Base-by-base conservation (phyloP, 2,888 invertebrate species). In the Caenorhabditis sp. region DNA sequence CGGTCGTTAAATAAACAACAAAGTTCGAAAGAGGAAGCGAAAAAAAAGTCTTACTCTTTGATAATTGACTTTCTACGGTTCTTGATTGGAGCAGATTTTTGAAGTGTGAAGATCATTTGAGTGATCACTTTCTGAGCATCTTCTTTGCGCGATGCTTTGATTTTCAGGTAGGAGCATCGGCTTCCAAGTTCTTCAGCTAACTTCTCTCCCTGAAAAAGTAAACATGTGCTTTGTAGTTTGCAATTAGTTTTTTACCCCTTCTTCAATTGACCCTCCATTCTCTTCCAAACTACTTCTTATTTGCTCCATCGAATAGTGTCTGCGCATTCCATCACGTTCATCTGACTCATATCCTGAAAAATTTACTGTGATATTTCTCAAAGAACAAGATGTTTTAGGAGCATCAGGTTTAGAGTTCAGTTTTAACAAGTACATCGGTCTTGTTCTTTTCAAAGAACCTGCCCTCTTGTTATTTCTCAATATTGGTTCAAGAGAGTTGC, bases 271-370 rank as follows among this genome's bases (percentile, higher is more conserved):
- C 0, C 59, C 63, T 38, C 67, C 27, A 50, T 73, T 65, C 36
- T 79, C 77, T 60, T 79, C 79, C 14, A 74, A 52, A n/a, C 57
- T 54, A 52, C 67, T 75, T 4, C 77, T 59, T 52, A 79, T 77
- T 59, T 75, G 74, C 59, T 79, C 79, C 79, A 79, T 79, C n/a
- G 79, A 79, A 54, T 72, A 72, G 31, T 71, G 72, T 20, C 79
- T 66, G 36, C 70, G 68, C 58, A 79, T 77, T 31, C 72, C 71
- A 49, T 77, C 75, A 7, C 70, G 52, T 38, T 75, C 77, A 53
- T 79, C 79, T 43, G 77, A 76, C 58, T 79, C 77, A 59, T 79
- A 79, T 20, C 77, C 74, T 77, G 49, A 27, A 70, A 38, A 58
- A 53, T n/a, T n/a, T n/a, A n/a, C n/a, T n/a, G n/a, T n/a, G n/a